Base-by-base conservation (phyloP, 2,888 invertebrate genomes). In the Chelonus formosanus region DNA sequence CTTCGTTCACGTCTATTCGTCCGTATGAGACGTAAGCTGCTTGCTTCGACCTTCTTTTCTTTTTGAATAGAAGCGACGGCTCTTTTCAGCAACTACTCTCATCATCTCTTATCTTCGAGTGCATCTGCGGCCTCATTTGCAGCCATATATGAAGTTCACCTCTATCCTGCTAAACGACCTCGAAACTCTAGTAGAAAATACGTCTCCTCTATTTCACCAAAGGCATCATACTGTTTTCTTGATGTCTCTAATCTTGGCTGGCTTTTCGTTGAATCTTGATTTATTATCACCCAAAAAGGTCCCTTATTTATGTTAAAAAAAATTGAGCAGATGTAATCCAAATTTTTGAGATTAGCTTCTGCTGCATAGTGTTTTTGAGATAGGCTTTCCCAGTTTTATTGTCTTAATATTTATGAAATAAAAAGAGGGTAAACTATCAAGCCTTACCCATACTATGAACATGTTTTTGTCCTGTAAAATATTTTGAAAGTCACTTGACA, bases 41-140 rank as follows among this genome's bases (percentile, higher is more conserved):
- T 50, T 50, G 61, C 52, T 54, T 48, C 59, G 65, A 63, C 57
- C 64, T 68, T 57, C 65, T 20, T 68, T 63, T 69, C 63, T 71
- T 59, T 60, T 63, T 69, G 65, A 71, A 71, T 69, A 62, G 57
- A 58, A 66, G 67, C 74, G 77, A 79, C 75, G 77, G 79, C 77
- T 76, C 80, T 79, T 80, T 79, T 80, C 80, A 79, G 72, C 71
- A 73, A 75, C 74, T 75, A 77, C 76, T 79, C 75, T 76, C 77
- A 79, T 80, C 80, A 78, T 76, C 74, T 66, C 77, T 78, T 80
- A 80, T 80, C 80, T 71, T 69, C 67, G 66, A 7, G 74, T 70
- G 71, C 77, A 80, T 80, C 80, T 80, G 76, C 72, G 78, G 75
- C 79, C 79, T 80, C 79, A 79, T 79, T 79, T 80, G 75, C 79